These are phyloP conservation scores for Oreotragus oreotragus DNA, from an alignment of 2,113 vertebrate genomes.

Conservation along the genomic window DNA sequence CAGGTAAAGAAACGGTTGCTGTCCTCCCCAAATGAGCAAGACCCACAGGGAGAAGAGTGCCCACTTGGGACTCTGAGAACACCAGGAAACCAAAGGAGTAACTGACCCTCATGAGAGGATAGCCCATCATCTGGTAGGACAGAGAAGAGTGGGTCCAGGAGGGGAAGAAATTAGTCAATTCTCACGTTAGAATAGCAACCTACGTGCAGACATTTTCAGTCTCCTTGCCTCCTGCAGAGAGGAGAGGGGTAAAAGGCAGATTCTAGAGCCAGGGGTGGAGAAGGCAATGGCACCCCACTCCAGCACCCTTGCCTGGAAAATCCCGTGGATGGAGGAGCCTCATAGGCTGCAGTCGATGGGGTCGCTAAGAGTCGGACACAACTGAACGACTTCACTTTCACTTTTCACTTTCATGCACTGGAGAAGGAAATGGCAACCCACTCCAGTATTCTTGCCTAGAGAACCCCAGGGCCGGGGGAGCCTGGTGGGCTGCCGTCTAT, in stretches of 20 bases:
- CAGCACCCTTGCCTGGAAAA: too few species aligned
- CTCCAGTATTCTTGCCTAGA: too few species aligned
- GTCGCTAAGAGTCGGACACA: fast-evolving
- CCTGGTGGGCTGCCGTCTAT: too few species aligned
- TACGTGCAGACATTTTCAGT: neutral
- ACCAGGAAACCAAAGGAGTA: neutral
- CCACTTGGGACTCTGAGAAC: neutral
- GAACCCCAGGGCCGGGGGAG: too few species aligned
- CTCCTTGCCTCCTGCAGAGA: neutral
- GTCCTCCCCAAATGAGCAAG: neutral
- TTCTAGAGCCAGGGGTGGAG: neutral
- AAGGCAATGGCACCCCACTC: too few species aligned
- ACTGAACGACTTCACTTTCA: too few species aligned
- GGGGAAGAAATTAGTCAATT: neutral
- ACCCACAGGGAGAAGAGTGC: neutral
- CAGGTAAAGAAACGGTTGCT: neutral
- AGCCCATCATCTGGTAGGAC: neutral
- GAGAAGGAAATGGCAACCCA: too few species aligned
- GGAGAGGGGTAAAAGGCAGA: neutral
- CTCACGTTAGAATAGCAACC: neutral
- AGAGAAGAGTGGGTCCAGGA: neutral
- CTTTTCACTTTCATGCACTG: too few species aligned
- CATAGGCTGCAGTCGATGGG: too few species aligned
- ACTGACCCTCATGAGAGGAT: neutral
- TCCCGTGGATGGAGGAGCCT: too few species aligned